phyloP scores from a whole-genome alignment of 2,113 vertebrate genomes.

The Eubucco bourcierii region DNA sequence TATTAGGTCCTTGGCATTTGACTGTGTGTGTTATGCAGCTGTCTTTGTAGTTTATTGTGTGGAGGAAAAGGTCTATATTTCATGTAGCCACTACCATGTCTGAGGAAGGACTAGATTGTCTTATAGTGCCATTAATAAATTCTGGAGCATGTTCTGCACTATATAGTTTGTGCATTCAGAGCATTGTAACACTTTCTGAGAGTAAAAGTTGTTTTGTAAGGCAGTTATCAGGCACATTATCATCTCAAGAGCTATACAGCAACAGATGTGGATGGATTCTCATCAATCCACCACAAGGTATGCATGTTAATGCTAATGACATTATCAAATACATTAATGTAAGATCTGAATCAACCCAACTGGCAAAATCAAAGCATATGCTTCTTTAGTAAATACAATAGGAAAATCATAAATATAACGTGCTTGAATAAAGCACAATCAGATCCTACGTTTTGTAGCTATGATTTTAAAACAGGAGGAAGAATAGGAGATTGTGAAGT shows the following conservation, averaged over 20 bases:
- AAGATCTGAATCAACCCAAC: not conserved
- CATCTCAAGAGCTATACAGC: not conserved
- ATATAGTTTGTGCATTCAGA: not conserved
- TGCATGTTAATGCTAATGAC: not conserved
- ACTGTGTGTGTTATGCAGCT: slow-evolving; percentile 30
- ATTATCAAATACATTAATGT: not conserved
- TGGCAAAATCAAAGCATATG: not conserved
- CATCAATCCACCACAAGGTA: not conserved
- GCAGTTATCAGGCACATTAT: not conserved
- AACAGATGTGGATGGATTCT: not conserved
- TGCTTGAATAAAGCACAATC: not conserved
- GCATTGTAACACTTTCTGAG: not conserved
- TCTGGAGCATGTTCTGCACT: not conserved
- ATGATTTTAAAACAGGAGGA: not conserved
- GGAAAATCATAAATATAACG: not conserved
- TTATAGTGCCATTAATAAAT: not conserved
- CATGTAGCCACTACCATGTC: not conserved
- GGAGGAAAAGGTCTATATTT: not conserved
- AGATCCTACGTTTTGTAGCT: not conserved
- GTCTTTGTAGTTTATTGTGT: not conserved
- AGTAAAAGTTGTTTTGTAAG: not conserved
- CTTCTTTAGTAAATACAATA: not conserved
- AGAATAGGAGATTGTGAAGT: not conserved
- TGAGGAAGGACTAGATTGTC: not conserved
- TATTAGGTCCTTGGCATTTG: slow-evolving; percentile 71